phyloP scores from a whole-genome alignment of 1,140 invertebrate genomes.

The Lepidurus arcticus region DNA sequence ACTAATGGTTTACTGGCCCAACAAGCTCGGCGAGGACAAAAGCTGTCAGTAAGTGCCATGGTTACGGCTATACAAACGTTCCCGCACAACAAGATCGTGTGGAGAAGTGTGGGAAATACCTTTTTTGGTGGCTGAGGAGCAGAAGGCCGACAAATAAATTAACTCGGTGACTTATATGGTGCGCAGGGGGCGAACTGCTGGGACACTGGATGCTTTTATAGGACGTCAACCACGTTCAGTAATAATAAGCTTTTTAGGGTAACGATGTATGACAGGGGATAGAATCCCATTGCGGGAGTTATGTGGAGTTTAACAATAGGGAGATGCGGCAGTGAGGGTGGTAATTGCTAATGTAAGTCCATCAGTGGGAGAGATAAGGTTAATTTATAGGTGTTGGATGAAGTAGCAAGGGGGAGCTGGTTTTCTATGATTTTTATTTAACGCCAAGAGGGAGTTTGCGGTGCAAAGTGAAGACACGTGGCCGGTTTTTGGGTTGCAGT shows the following conservation, averaged over 20 bases:
- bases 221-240: not conserved
- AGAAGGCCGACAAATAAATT: not conserved
- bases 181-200: not conserved
- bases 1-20: conserved; percentile 21
- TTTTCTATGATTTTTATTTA: conserved; percentile 20
- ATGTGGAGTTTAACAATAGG: not conserved
- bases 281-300: not conserved
- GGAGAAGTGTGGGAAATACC: conserved; percentile 9
- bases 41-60: not conserved
- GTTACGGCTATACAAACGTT: conserved; percentile 1
- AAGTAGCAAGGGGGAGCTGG: not conserved
- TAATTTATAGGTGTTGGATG: conserved; percentile 15
- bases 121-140: not conserved
- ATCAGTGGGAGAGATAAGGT: not conserved
- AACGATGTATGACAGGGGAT: not conserved
- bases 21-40: not conserved
- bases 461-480: conserved; percentile 2
- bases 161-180: not conserved
- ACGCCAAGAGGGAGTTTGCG: not conserved
- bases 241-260: conserved; percentile 19
- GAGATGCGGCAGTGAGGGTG: not conserved
- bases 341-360: conserved; percentile 21
- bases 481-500: not conserved
- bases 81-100: not conserved
- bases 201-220: not conserved